These are phyloP conservation scores for Dicrostonyx torquatus DNA, from an alignment of 2,797 vertebrate species.

Conservation along the genomic window DNA sequence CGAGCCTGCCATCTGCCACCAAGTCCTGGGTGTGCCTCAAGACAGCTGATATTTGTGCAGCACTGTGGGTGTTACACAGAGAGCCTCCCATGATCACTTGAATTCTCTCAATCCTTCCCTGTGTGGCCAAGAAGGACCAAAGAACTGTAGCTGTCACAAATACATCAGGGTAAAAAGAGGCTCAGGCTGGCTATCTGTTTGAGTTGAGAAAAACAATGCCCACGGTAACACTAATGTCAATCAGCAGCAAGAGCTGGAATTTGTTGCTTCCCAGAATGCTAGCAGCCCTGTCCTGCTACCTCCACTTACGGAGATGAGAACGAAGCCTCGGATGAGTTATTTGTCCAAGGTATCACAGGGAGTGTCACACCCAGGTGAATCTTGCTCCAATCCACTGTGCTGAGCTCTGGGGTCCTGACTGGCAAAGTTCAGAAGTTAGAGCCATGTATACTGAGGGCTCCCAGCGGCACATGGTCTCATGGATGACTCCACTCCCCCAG, in stretches of 20 bases:
- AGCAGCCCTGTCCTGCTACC: neutral
- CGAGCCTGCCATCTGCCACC: neutral
- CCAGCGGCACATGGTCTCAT: neutral
- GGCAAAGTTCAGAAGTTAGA: neutral
- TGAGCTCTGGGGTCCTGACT: neutral
- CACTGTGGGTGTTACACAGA: neutral
- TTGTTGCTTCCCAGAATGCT: neutral
- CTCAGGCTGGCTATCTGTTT: neutral
- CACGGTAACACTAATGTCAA: neutral
- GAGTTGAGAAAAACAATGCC: neutral
- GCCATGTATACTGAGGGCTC: neutral
- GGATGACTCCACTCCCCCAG: slow-evolving; percentile 82
- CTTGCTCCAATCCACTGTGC: slow-evolving; percentile 5
- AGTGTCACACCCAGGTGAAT: slow-evolving; percentile 9
- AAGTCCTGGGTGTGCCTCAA: neutral
- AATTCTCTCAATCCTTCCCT: neutral
- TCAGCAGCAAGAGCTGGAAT: neutral
- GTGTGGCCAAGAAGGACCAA: neutral
- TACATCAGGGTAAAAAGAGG: neutral
- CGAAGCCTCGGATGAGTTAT: slow-evolving; percentile 14
- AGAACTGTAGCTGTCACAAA: neutral
- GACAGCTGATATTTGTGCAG: neutral
- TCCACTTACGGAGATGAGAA: neutral
- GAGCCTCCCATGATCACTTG: neutral
- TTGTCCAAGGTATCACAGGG: neutral